Evolutionary conservation across 2,113 vertebrate genomes (phyloP).

Genomic region (Cryptotis parvus): DNA sequence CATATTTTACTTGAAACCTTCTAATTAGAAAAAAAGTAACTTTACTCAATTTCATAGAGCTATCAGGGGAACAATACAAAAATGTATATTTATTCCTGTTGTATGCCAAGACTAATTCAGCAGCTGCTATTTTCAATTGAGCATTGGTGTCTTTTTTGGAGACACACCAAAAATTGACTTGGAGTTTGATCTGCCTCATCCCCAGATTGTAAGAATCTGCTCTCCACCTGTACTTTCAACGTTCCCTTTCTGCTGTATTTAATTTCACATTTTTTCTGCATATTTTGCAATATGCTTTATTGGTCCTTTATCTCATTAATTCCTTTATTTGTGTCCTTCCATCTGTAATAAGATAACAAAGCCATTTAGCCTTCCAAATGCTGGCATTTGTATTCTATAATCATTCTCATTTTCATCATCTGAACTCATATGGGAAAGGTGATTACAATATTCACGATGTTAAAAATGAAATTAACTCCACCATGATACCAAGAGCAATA

Average conservation of each 20-base stretch:
- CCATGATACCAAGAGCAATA: not conserved
- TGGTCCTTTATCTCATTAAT: not conserved
- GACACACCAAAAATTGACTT: not conserved
- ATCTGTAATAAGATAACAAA: not conserved
- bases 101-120: not conserved
- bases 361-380: not conserved
- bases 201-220: not conserved
- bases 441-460: not conserved
- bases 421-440: slow-evolving; percentile 31
- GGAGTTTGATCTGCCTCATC: not conserved
- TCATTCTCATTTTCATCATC: slow-evolving; percentile 37
- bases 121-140: not conserved
- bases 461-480: slow-evolving; percentile 58
- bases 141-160: not conserved
- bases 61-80: not conserved
- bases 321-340: not conserved
- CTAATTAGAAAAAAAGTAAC: not conserved
- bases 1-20: not conserved
- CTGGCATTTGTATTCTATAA: not conserved
- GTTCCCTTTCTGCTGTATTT: not conserved
- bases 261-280: not conserved
- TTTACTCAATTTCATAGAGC: not conserved
- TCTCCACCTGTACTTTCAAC: not conserved
- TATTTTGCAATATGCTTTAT: not conserved
- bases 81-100: not conserved